A percentile compares a stretch with the other conserved stretches of the same genome.
Evolutionary conservation across 2,113 vertebrate genomes (phyloP).

Genomic region (Campylomormyrus numenius): DNA sequence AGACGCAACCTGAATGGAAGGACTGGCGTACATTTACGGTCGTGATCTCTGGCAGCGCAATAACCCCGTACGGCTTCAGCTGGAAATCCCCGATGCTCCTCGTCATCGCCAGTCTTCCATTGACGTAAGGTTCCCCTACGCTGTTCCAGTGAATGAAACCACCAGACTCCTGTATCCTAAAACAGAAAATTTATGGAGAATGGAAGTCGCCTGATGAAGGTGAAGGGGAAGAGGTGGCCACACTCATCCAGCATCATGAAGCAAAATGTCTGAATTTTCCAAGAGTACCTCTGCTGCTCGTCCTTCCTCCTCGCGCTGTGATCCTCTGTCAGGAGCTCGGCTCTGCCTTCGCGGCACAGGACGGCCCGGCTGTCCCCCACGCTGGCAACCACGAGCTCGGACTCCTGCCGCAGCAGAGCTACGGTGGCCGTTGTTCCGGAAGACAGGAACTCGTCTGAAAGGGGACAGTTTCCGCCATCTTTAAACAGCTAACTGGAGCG

Average conservation of each 20-base stretch:
- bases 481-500: background rate
- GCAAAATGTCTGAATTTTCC: background rate
- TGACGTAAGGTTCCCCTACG: conserved; percentile 27
- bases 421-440: conserved; percentile 28
- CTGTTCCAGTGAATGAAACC: conserved; percentile 31
- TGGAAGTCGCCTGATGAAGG: background rate
- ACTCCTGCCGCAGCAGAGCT: conserved; percentile 16
- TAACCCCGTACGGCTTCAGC: conserved; percentile 25
- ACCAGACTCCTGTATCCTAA: conserved; percentile 26
- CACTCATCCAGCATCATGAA: background rate
- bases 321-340: conserved; percentile 20
- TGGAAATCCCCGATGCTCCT: conserved; percentile 29
- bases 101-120: conserved; percentile 28
- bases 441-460: conserved; percentile 1
- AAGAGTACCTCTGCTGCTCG: conserved; percentile 18
- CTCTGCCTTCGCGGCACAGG: conserved; percentile 24
- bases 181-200: background rate
- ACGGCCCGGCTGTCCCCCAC: conserved; percentile 30
- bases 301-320: conserved; percentile 25
- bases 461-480: background rate
- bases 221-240: background rate
- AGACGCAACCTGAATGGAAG: background rate
- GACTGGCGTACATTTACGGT: background rate
- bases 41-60: conserved; percentile 21
- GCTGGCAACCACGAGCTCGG: conserved; percentile 16